phyloP scores from a whole-genome alignment of 2,888 invertebrate genomes.

The Phyllotreta cruciferae region DNA sequence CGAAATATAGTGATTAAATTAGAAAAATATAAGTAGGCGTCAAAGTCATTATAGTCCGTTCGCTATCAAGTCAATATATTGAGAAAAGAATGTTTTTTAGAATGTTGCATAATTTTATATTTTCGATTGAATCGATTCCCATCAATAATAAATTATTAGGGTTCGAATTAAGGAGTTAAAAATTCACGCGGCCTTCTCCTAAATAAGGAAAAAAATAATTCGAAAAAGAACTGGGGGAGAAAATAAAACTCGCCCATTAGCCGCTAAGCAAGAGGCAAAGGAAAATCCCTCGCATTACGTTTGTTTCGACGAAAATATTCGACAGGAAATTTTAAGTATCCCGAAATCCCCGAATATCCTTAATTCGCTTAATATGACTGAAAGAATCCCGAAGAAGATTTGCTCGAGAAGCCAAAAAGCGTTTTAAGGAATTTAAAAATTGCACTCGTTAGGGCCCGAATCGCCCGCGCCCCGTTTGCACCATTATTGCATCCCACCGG shows the following conservation, averaged over 20 bases:
- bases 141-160: too few species aligned
- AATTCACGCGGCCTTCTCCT: too few species aligned
- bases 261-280: too few species aligned
- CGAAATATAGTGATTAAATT: too few species aligned
- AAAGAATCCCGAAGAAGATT: constrained; percentile 49
- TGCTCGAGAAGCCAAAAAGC: constrained; percentile 56
- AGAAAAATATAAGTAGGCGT: too few species aligned
- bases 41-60: too few species aligned
- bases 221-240: neutral
- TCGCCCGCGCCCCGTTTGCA: constrained; percentile 4
- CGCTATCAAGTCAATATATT: too few species aligned
- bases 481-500: neutral
- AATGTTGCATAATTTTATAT: too few species aligned
- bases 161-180: too few species aligned
- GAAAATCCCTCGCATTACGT: constrained; percentile 39
- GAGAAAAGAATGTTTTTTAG: too few species aligned
- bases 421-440: constrained; percentile 58
- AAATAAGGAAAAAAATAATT: neutral
- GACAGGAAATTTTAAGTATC: constrained; percentile 37
- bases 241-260: constrained; percentile 23
- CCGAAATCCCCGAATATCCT: constrained; percentile 38
- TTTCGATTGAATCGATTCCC: too few species aligned
- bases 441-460: constrained; percentile 56
- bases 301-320: constrained; percentile 41
- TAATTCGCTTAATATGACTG: constrained; percentile 52